Evolutionary conservation across 2,113 vertebrate genomes (phyloP), one percentile per base, ranked within the genome.

Genomic region (Cephalopholis sonnerati): DNA sequence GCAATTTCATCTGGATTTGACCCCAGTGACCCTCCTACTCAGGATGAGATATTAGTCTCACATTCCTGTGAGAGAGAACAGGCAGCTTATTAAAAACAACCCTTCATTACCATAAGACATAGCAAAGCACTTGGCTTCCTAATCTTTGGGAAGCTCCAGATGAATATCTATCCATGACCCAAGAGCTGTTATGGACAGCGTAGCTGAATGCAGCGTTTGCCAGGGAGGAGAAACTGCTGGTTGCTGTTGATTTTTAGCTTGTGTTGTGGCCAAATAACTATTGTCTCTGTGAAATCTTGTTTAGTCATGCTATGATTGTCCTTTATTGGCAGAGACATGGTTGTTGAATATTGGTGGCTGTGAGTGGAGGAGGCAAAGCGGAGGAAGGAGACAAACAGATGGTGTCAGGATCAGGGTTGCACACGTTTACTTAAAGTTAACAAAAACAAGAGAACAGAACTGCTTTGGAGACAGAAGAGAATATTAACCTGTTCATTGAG

Each of bases 1-100:
- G 93, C 92, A 95, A 93, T 95, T 95, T 95, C 82, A 94, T 93
- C 92, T 92, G 87, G 85, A 65, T 79, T 81, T 93, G 91, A 94
- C 93, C 93, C n/a, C 1, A 53, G 46, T 90, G 93, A 93, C 93
- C 92, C 64, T n/a, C 25, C 51, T 86, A 74, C 86, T 89, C 87
- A 93, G 84, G 84, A 74, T 41, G 89, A 92, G 90, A 93, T 94
- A 94, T 95, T 93, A 93, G 84, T 84, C 83, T 81, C 79, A 86
- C 83, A 85, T 93, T 85, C 84, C 87, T 85, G 89, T 79, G 79
- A 88, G 81, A 84, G 59, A 64, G 83, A 89, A 82, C 65, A 68
- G 79, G 76, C 68, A 87, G 87, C 86, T 91, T 93, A 92, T 94
- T 94, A 93, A 92, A 94, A 94, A 93, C 90, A 87, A 91, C 85